phyloP scores from a whole-genome alignment of 2,888 invertebrate genomes.

The Drosophila quasianomalipes region DNA sequence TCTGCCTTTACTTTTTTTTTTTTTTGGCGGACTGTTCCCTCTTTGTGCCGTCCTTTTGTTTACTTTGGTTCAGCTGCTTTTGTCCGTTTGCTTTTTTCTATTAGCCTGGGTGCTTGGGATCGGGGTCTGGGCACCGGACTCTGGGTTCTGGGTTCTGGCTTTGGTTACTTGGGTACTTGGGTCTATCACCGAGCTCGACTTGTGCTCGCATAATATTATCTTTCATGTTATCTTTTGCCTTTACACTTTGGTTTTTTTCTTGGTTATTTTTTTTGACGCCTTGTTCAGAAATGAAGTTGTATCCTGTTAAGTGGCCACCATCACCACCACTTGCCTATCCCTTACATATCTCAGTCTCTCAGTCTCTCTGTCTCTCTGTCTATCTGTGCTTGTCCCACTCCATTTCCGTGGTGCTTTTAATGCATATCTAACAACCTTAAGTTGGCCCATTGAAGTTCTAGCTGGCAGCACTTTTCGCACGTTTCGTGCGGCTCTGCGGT shows the following conservation, averaged over 20 bases:
- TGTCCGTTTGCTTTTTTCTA: constrained; percentile 56
- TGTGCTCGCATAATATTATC: constrained; percentile 75
- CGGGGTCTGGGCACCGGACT: constrained; percentile 3
- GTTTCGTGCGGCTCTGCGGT: constrained; percentile 52
- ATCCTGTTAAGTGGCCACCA: constrained; percentile 69
- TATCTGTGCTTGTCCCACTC: constrained; percentile 18
- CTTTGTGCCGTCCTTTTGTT: constrained; percentile 44
- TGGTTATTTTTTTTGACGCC: constrained; percentile 42
- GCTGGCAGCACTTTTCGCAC: constrained; percentile 59
- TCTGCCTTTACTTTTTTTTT: constrained; percentile 26
- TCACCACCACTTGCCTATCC: neutral
- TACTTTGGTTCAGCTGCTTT: constrained; percentile 52
- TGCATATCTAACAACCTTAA: constrained; percentile 74
- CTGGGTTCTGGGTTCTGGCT: constrained; percentile 5
- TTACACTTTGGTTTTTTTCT: constrained; percentile 49
- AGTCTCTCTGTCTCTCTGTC: neutral
- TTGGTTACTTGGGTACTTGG: constrained; percentile 25
- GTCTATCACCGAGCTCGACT: constrained; percentile 22
- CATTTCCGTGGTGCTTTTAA: constrained; percentile 66
- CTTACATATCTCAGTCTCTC: neutral
- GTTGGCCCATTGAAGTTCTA: constrained; percentile 63
- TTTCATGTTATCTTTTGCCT: constrained; percentile 75
- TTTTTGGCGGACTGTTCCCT: constrained; percentile 20
- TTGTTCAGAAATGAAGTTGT: constrained; percentile 73
- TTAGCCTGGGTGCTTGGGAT: constrained; percentile 46